Evolutionary conservation across 53 echinoderm and acorn worm species (phyloP).

Genomic region (Arbacia lixula): DNA sequence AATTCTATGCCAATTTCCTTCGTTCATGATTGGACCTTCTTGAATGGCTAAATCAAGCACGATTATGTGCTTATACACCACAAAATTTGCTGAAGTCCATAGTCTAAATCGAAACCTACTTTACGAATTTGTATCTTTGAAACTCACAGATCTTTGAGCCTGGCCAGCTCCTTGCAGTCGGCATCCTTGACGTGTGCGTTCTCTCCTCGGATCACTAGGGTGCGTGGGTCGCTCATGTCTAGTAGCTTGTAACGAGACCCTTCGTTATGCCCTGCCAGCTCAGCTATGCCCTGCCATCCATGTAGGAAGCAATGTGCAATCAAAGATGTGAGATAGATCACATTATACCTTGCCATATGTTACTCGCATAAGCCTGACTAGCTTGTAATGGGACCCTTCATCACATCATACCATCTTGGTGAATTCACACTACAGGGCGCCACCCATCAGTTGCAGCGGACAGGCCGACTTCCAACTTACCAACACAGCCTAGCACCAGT

Average conservation of each 20-base stretch:
- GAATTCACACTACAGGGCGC: no score
- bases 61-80: no score
- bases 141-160: conserved; percentile 83
- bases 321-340: neutral
- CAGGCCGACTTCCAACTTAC: no score
- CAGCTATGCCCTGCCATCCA: conserved; percentile 87
- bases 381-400: neutral
- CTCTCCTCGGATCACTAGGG: conserved; percentile 84
- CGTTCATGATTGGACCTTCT: no score
- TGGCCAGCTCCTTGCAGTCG: conserved; percentile 78
- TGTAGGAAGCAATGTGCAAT: no score
- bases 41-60: no score
- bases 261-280: conserved; percentile 80
- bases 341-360: neutral
- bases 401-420: neutral
- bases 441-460: no score
- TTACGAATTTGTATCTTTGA: no score
- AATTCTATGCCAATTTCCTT: no score
- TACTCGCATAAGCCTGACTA: neutral
- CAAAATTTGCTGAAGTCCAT: neutral
- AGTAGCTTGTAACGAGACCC: conserved; percentile 82
- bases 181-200: conserved; percentile 69
- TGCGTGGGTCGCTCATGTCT: conserved; percentile 86
- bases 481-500: no score
- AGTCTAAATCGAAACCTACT: neutral